Base-by-base conservation (phyloP, 2,797 vertebrate species). In the Botia almorhae region DNA sequence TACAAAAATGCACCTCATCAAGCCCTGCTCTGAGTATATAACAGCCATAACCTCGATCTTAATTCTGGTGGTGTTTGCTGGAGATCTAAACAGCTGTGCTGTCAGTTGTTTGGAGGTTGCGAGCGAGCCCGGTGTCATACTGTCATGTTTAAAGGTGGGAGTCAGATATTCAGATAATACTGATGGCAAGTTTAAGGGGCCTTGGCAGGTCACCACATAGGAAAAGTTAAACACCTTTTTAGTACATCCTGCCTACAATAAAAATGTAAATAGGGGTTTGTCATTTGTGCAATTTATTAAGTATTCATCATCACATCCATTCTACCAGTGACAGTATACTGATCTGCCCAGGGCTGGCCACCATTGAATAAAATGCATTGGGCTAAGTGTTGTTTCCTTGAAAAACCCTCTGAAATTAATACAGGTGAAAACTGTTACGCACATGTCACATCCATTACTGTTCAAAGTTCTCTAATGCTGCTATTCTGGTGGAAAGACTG, bases 41-140 rank as follows among this genome's bases (percentile, higher is more conserved):
- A 89, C 87, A 87, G 87, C 76, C 84, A 82, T 89, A 87, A 89
- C 83, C 85, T 84, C 85, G 88, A 90, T 92, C 83, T 91, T 88
- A 91, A 81, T 90, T 89, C 88, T 91, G 86, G 87, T 88, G 70
- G 87, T 87, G 79, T 73, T 89, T 88, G 89, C 87, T 43, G 5
- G 36, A 82, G 76, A 90, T 89, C 89, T 90, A 83, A 87, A 83
- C 90, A 91, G 87, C 86, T 88, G 85, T 76, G 80, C 76, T 82
- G 63, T 84, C 74, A 72, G 60, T 61, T 69, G 71, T 83, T 84
- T 74, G 83, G 71, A 55, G 46, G 70, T 82, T 83, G 56, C 71
- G 78, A 73, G 67, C 2, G 0, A 69, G 39, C 39, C 43, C 1
- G 23, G 39, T 61, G 76, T 78, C 53, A 58, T 13, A 6, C 75